phyloP scores from a whole-genome alignment of 2,888 invertebrate genomes.

The Leucania comma region DNA sequence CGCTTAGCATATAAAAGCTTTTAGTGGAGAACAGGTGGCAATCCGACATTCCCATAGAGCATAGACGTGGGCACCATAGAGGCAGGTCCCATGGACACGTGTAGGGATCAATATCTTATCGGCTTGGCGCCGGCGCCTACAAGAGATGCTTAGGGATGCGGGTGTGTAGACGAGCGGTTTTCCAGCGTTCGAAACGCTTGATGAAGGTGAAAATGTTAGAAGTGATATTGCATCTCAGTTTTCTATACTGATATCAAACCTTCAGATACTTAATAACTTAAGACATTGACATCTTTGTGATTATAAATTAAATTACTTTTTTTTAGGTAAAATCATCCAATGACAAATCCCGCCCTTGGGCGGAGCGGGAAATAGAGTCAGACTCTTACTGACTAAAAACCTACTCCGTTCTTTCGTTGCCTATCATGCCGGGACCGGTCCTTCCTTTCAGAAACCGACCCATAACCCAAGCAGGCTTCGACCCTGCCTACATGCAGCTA shows the following conservation, averaged over 20 bases:
- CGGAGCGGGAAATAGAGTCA: too few species aligned
- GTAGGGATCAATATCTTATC: constrained; percentile 85
- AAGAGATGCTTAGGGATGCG: constrained; percentile 71
- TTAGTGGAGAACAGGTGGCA: constrained; percentile 83
- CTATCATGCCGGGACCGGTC: too few species aligned
- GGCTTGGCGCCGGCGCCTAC: constrained; percentile 85
- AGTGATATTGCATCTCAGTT: too few species aligned
- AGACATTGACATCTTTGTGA: neutral
- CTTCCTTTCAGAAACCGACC: too few species aligned
- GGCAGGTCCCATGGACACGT: constrained; percentile 78
- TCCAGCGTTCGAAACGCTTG: constrained; percentile 5
- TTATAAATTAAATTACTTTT: too few species aligned
- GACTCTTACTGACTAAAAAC: too few species aligned
- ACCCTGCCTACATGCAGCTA: too few species aligned
- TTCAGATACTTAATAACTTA: neutral
- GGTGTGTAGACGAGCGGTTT: constrained; percentile 69
- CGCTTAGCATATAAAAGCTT: constrained; percentile 76
- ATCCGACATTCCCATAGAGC: constrained; percentile 76
- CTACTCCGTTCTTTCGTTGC: too few species aligned
- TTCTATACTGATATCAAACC: neutral
- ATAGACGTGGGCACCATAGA: constrained; percentile 68
- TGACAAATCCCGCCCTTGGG: too few species aligned
- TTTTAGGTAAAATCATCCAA: too few species aligned
- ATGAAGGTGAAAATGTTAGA: too few species aligned
- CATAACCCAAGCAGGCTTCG: too few species aligned